Conservation (phyloP, 2,888 invertebrate genomes). For the Ennomos erosarius region DNA sequence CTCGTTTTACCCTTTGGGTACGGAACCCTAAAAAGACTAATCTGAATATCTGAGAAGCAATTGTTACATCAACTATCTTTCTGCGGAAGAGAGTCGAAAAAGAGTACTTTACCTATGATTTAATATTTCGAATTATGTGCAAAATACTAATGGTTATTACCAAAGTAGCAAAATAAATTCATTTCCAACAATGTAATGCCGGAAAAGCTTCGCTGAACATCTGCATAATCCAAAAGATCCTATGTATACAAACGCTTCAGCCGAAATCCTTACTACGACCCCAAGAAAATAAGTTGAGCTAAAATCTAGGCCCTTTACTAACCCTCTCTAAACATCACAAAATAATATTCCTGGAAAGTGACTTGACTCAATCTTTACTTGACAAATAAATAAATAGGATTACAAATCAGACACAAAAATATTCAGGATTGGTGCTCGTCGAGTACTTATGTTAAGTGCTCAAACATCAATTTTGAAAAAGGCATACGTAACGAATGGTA, state of each 20-base stretch:
- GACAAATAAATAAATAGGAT: slow-evolving; percentile 1
- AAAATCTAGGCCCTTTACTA: slow-evolving; percentile 34
- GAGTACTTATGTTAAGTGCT: slow-evolving; percentile 1
- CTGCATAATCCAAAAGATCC: slow-evolving; percentile 47
- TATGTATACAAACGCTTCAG: slow-evolving; percentile 47
- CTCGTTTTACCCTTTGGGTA: too few relatives aligned
- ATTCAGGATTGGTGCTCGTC: neutral
- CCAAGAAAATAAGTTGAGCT: slow-evolving; percentile 46
- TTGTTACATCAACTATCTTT: too few relatives aligned
- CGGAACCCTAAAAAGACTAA: too few relatives aligned
- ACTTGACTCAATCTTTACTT: slow-evolving; percentile 11
- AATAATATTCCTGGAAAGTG: neutral
- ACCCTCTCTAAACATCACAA: slow-evolving; percentile 13
- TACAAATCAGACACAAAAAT: neutral
- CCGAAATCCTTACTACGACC: slow-evolving; percentile 35
- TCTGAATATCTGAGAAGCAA: too few relatives aligned
- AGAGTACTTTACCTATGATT: too few relatives aligned
- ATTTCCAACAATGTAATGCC: slow-evolving; percentile 31
- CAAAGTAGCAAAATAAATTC: slow-evolving; percentile 19
- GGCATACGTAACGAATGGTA: slow-evolving; percentile 27
- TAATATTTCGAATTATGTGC: neutral
- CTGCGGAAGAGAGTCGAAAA: too few relatives aligned
- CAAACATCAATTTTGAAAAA: slow-evolving; percentile 12
- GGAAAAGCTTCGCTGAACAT: slow-evolving; percentile 27
- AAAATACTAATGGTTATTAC: slow-evolving; percentile 16